Evolutionary conservation across 2,888 invertebrate species (phyloP), one percentile per base, ranked within the genome.

Genomic region (Pseudococcus longispinus): DNA sequence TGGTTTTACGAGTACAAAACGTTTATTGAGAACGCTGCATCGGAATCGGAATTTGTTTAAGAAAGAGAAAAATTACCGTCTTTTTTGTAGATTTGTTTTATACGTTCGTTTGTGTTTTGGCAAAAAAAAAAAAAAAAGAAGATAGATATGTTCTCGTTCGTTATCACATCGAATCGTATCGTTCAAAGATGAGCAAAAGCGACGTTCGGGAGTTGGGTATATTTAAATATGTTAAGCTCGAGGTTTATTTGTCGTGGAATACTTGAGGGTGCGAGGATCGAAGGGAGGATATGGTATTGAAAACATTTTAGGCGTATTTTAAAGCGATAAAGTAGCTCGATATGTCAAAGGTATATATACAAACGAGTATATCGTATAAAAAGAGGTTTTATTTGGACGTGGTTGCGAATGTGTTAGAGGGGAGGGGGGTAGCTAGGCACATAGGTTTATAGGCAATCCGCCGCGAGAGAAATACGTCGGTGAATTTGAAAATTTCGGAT

Each of bases 161-260:
- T 23, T 60, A 60, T 60, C 23, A 2, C 23, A 60, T 4, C 55
- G 5, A 23, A 60, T 20, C 60, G 23, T 60, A 60, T 20, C 23
- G 23, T 60, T 23, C 60, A 23, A 23, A 23, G 60, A 23, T 23
- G 13, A 20, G 11, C 23, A 20, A 1, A 5, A 11, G 23, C 20
- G 23, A 60, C 9, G 23, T 20, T 60, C 23, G 60, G 51, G 37
- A 37, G 11, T 60, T 60, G 23, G 60, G 23, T 4, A 9, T 60
- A 60, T 60, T 60, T 23, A 60, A 60, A 60, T 60, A 60, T 15
- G 60, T 23, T 60, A 60, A 60, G 60, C 60, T 60, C 20, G 60
- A 60, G 60, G 60, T 60, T 60, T 60, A 60, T 60, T 60, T 60
- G 60, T 60, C 60, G 20, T 13, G 60, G 60, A 60, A 55, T 55